Conservation (phyloP, 2,113 vertebrate genomes). For the Tetrax tetrax region DNA sequence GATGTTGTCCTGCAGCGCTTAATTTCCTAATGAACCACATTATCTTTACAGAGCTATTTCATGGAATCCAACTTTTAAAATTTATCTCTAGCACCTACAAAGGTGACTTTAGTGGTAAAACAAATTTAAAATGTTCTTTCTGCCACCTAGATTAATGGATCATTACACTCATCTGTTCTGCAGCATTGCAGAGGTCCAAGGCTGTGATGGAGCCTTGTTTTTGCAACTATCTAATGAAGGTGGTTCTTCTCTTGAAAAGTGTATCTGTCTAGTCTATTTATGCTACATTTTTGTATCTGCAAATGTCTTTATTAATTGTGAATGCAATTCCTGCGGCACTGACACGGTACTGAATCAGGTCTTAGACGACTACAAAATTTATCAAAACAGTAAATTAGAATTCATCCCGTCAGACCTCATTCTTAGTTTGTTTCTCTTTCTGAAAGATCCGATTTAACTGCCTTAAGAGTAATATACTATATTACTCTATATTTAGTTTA, state of each 20-base stretch:
- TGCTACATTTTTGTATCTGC: neutral
- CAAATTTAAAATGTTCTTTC: neutral
- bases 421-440: neutral
- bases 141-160: neutral
- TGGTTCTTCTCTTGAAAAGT: neutral
- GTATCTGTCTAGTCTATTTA: neutral
- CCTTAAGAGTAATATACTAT: neutral
- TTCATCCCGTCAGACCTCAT: neutral
- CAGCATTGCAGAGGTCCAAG: rapidly evolving
- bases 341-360: neutral
- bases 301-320: neutral
- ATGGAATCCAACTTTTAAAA: neutral
- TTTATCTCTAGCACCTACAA: neutral
- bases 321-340: neutral
- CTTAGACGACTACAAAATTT: neutral
- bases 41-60: neutral
- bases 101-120: neutral
- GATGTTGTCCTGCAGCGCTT: neutral
- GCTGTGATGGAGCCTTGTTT: neutral
- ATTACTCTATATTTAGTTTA: neutral
- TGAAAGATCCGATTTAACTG: neutral
- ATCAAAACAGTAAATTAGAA: neutral
- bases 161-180: neutral
- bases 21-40: neutral
- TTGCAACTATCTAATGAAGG: neutral